Evolutionary conservation across 2,113 vertebrate genomes (phyloP).

Genomic region (Nymphicus hollandicus): DNA sequence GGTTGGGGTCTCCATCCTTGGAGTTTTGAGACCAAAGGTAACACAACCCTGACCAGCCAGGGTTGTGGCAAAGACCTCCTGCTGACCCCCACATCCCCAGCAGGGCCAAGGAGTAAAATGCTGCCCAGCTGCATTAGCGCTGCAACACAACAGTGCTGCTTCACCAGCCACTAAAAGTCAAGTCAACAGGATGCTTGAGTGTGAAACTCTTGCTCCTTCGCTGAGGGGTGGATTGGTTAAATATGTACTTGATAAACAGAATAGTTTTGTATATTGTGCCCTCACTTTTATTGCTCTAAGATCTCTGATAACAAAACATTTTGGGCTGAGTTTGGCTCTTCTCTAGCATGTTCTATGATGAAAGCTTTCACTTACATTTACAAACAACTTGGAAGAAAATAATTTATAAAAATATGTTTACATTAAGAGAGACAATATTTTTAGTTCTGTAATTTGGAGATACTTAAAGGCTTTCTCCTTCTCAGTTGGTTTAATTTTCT

Average conservation of each 20-base stretch:
- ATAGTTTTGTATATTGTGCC: neutral
- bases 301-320: neutral
- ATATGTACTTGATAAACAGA: neutral
- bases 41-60: neutral
- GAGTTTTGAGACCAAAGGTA: neutral
- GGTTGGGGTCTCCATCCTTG: too few species aligned
- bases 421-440: neutral
- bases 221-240: neutral
- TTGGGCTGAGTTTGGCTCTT: neutral
- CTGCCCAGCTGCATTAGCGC: fast-evolving
- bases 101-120: neutral
- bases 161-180: neutral
- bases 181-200: neutral
- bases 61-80: neutral
- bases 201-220: neutral
- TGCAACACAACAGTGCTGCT: neutral
- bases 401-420: neutral
- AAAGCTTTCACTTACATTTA: neutral
- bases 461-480: neutral
- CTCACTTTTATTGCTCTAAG: neutral
- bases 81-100: neutral
- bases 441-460: neutral
- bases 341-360: neutral
- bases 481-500: neutral
- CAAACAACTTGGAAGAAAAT: neutral